A percentile compares a stretch with the other conserved stretches of the same genome.
These are phyloP conservation scores for Ischnura elegans DNA, from an alignment of 2,888 invertebrate genomes.

Conservation along the genomic window DNA sequence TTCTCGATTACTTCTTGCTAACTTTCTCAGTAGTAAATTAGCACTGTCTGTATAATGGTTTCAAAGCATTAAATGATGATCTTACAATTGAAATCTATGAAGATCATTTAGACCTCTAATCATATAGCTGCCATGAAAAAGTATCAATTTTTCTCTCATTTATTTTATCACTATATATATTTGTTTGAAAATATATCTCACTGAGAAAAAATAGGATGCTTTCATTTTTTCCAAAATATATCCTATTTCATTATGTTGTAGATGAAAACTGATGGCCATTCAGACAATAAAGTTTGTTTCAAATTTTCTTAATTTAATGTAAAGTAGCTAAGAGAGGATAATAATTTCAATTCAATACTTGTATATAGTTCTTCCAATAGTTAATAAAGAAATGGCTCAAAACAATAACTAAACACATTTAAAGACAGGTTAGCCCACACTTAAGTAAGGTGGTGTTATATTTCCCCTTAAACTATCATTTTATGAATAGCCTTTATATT, in stretches of 20 bases:
- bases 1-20: not conserved
- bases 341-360: not conserved
- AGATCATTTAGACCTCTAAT: not conserved
- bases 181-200: not conserved
- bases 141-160: not conserved
- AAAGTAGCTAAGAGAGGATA: not conserved
- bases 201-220: not conserved
- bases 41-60: not conserved
- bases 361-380: not conserved
- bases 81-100: not conserved
- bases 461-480: too few species aligned
- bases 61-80: not conserved
- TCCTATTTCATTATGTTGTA: not conserved
- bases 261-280: not conserved
- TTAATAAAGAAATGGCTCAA: not conserved
- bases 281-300: not conserved
- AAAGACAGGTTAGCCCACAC: too few species aligned
- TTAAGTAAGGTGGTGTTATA: too few species aligned
- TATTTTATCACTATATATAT: not conserved
- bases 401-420: too few species aligned
- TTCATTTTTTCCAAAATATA: constrained; percentile 26
- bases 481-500: too few species aligned
- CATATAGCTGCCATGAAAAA: not conserved
- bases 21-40: not conserved
- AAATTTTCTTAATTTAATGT: not conserved